phyloP scores from a whole-genome alignment of 2,113 vertebrate genomes.

The Bubo blakistoni region DNA sequence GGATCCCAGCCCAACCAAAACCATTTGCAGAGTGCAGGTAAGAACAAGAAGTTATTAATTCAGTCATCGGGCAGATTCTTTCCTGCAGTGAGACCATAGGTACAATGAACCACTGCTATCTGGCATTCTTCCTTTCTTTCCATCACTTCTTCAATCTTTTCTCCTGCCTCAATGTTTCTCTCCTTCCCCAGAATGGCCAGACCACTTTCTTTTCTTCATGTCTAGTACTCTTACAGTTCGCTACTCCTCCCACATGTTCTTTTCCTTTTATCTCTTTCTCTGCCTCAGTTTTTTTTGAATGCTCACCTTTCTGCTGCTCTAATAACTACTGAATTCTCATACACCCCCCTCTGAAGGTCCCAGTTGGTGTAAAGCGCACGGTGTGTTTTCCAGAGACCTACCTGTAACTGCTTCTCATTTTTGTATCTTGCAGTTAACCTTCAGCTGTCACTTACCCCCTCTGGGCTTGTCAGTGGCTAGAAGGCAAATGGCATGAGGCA shows the following conservation, averaged over 20 bases:
- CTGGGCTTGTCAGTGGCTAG: background rate
- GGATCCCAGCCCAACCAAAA: conserved; percentile 64
- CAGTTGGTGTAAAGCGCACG: rapidly evolving
- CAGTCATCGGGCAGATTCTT: conserved; percentile 27
- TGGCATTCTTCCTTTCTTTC: background rate
- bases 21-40: conserved; percentile 69
- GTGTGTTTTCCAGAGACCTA: background rate
- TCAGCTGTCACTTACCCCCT: background rate
- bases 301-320: background rate
- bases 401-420: background rate
- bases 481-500: background rate
- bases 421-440: background rate
- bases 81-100: background rate
- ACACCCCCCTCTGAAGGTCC: background rate
- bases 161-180: background rate
- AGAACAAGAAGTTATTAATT: conserved; percentile 61
- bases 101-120: background rate
- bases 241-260: background rate
- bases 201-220: background rate
- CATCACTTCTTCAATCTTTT: background rate
- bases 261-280: background rate
- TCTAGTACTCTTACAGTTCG: background rate
- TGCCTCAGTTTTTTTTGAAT: background rate
- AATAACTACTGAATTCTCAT: background rate
- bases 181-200: background rate